phyloP scores from a whole-genome alignment of 2,888 invertebrate genomes.

The Mycogona germanica region DNA sequence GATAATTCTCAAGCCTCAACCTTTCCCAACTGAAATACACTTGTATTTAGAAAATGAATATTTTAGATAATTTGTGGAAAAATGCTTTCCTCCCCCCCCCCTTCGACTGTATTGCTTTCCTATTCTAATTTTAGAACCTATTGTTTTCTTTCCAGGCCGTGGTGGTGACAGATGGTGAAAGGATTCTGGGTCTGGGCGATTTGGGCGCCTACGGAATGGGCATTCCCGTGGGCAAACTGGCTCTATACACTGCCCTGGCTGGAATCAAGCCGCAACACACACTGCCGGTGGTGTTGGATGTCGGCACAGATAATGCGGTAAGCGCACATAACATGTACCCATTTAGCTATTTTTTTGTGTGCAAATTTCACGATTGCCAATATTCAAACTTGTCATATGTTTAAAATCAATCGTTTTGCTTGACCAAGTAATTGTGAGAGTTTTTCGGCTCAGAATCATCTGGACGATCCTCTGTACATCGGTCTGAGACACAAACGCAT shows the following conservation, averaged over 20 bases:
- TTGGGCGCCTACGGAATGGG: conserved; percentile 98
- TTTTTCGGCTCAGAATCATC: conserved; percentile 37
- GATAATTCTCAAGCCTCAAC: too few species aligned
- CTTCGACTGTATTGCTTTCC: too few species aligned
- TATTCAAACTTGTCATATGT: not conserved
- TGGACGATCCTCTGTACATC: conserved; percentile 91
- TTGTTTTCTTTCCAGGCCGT: conserved; percentile 42
- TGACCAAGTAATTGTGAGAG: not conserved
- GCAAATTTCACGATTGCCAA: not conserved
- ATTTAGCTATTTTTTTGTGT: not conserved
- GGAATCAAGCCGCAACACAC: conserved; percentile 93
- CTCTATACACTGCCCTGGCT: conserved; percentile 92
- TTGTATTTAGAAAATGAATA: too few species aligned
- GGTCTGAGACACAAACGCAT: conserved; percentile 76
- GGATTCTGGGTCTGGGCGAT: conserved; percentile 95
- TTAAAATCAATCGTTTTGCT: not conserved
- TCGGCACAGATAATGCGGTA: conserved; percentile 81
- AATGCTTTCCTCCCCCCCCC: too few species aligned
- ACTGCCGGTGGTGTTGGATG: conserved; percentile 86
- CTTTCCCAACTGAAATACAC: too few species aligned
- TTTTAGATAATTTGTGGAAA: too few species aligned
- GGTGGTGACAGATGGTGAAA: conserved; percentile 96
- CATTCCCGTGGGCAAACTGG: conserved; percentile 93
- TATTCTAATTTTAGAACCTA: too few species aligned
- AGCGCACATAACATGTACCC: conserved; percentile 19